Percentiles rank a stretch among this genome's conserved stretches.
Conservation (phyloP, 2,797 vertebrate species). For the Hirundo rustica region DNA sequence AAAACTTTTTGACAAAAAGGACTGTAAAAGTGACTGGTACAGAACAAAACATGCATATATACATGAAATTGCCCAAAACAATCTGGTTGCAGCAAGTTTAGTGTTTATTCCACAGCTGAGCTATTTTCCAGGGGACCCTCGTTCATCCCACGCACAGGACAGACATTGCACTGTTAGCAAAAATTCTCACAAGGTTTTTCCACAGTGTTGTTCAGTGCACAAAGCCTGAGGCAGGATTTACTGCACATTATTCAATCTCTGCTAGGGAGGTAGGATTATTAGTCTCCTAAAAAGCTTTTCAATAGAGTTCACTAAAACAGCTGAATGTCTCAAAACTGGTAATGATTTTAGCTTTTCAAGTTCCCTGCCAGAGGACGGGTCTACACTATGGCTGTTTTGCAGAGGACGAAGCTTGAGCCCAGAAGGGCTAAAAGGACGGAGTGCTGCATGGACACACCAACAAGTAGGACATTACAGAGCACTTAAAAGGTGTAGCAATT, state of each 20-base stretch:
- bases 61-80: neutral
- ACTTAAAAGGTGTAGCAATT: neutral
- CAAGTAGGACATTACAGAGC: neutral
- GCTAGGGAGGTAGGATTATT: slow-evolving; percentile 19
- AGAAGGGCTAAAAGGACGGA: neutral
- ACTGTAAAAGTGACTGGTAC: neutral
- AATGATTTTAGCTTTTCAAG: neutral
- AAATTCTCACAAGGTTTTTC: neutral
- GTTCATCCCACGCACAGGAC: neutral
- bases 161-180: neutral
- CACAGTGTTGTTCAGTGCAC: neutral
- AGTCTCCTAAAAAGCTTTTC: slow-evolving; percentile 23
- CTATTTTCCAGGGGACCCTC: neutral
- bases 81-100: neutral
- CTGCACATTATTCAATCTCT: slow-evolving; percentile 21
- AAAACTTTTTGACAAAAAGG: neutral
- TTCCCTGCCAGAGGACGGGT: neutral
- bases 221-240: slow-evolving; percentile 33
- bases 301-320: neutral
- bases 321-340: neutral
- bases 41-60: neutral
- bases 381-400: fast-evolving
- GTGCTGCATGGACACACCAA: neutral
- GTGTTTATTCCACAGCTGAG: neutral
- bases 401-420: neutral